phyloP scores from a whole-genome alignment of 2,888 invertebrate species.

The Cotesia congregata region DNA sequence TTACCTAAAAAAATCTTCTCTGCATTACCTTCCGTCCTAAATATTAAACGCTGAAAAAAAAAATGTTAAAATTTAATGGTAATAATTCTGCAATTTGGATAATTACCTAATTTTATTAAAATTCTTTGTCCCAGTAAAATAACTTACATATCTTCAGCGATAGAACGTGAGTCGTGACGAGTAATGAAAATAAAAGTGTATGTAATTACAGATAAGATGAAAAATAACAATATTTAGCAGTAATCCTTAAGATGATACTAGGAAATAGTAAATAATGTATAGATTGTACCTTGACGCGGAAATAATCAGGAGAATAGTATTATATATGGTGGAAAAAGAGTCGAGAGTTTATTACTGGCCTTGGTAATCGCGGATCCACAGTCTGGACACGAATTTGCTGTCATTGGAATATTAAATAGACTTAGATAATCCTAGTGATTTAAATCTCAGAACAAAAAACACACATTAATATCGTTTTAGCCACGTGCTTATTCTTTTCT shows the following conservation, averaged over 20 bases:
- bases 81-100: too few relatives aligned
- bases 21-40: background rate
- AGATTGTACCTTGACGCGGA: slow-evolving; percentile 59
- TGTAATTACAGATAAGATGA: slow-evolving; percentile 3
- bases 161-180: background rate
- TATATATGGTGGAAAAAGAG: slow-evolving; percentile 24
- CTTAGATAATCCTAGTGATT: slow-evolving; percentile 55
- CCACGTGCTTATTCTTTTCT: background rate
- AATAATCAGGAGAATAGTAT: slow-evolving; percentile 54
- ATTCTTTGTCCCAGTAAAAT: too few relatives aligned
- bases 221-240: slow-evolving; percentile 2
- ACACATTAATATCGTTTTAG: background rate
- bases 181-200: background rate
- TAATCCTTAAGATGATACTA: slow-evolving; percentile 50
- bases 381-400: slow-evolving; percentile 63
- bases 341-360: slow-evolving; percentile 50
- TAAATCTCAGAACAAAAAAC: slow-evolving; percentile 3
- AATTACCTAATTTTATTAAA: too few relatives aligned
- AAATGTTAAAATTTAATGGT: too few relatives aligned
- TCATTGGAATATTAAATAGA: slow-evolving; percentile 68
- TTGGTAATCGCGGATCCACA: slow-evolving; percentile 59
- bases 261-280: slow-evolving; percentile 68
- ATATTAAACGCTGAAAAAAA: background rate
- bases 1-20: slow-evolving; percentile 5
- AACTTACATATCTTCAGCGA: too few relatives aligned